Percentiles rank a stretch among this genome's conserved stretches.
These are phyloP conservation scores for Aselliscus stoliczkanus DNA, from an alignment of 2,797 vertebrate genomes.

Conservation along the genomic window DNA sequence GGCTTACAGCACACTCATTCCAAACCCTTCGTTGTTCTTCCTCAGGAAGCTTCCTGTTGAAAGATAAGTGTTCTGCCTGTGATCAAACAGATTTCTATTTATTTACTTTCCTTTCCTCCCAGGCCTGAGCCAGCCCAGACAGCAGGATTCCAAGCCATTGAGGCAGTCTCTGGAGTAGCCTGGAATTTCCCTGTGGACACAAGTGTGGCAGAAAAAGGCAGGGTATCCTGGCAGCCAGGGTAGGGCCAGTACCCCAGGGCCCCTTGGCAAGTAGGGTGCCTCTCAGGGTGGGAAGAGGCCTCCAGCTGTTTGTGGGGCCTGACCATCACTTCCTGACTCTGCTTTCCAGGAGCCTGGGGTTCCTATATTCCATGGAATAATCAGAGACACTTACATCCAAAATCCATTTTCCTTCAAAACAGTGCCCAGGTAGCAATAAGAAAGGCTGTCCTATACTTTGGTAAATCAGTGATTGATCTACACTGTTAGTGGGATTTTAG, in stretches of 20 bases:
- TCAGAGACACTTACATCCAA: not conserved
- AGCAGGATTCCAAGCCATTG: conserved; percentile 1
- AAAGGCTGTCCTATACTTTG: rapidly evolving
- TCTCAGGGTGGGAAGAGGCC: not conserved
- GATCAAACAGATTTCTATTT: conserved; percentile 40
- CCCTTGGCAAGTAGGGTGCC: not conserved
- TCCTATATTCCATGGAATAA: not conserved
- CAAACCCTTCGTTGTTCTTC: not conserved
- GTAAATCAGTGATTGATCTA: too few species aligned
- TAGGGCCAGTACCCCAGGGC: not conserved
- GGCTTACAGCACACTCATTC: not conserved
- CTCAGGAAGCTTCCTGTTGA: conserved; percentile 53
- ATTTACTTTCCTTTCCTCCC: conserved; percentile 53
- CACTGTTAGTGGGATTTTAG: not conserved
- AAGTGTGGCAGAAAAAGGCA: not conserved
- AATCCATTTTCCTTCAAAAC: not conserved
- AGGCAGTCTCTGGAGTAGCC: conserved; percentile 4
- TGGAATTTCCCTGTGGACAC: conserved; percentile 37
- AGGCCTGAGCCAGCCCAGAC: not conserved
- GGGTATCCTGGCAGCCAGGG: not conserved
- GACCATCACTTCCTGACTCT: not conserved
- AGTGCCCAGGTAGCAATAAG: not conserved
- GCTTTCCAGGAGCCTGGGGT: not conserved
- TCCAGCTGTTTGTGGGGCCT: not conserved
- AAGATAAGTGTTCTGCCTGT: conserved; percentile 42